phyloP scores from a whole-genome alignment of 2,888 invertebrate genomes.

The Octodonta nipae region DNA sequence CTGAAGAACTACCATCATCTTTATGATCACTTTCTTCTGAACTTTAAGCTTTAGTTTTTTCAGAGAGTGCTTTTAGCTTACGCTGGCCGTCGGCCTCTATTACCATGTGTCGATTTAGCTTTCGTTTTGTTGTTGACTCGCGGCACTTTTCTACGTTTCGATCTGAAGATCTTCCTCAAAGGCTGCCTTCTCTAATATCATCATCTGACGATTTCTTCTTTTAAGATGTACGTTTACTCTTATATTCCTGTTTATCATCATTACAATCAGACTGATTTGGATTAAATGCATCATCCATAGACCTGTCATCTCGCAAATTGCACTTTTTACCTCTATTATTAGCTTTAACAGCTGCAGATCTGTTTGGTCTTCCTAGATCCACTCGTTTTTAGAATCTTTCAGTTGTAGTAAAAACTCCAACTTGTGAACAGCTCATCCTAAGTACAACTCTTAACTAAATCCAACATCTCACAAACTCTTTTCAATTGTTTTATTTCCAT shows the following conservation, averaged over 20 bases:
- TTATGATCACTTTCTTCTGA: conserved; percentile 28
- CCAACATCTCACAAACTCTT: conserved; percentile 59
- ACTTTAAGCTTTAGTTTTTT: conserved; percentile 38
- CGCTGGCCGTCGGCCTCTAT: conserved; percentile 23
- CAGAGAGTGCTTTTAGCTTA: conserved; percentile 23
- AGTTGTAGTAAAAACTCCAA: conserved; percentile 51
- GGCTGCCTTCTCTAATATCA: conserved; percentile 25
- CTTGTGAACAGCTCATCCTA: conserved; percentile 45
- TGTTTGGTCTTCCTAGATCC: conserved; percentile 50
- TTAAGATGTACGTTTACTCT: conserved; percentile 24
- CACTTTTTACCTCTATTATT: conserved; percentile 39
- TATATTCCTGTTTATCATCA: conserved; percentile 29
- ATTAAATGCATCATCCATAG: conserved; percentile 32
- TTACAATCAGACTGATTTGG: conserved; percentile 31
- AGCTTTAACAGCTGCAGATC: conserved; percentile 51
- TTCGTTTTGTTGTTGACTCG: conserved; percentile 27
- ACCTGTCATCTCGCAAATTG: conserved; percentile 36
- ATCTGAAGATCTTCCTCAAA: too few species aligned
- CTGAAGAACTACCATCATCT: conserved; percentile 38
- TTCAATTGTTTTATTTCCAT: conserved; percentile 45
- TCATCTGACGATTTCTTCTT: conserved; percentile 21
- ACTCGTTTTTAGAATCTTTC: conserved; percentile 43
- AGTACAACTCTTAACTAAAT: conserved; percentile 54
- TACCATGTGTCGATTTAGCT: conserved; percentile 20
- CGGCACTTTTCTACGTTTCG: conserved; percentile 29